Evolutionary conservation across 2,888 invertebrate species (phyloP).

Genomic region (Drosophila demipolita): DNA sequence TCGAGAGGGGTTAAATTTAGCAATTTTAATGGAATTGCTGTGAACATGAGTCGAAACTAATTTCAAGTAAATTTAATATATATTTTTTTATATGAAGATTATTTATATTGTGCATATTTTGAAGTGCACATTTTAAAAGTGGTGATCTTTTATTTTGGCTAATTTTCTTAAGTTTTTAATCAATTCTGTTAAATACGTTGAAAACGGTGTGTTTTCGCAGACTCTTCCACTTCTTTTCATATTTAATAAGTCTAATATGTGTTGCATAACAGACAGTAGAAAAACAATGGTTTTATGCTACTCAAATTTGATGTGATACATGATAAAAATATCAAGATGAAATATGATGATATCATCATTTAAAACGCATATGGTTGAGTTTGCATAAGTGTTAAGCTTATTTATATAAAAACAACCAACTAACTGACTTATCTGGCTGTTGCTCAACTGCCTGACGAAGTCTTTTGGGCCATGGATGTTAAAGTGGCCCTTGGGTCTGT

Average conservation of each 20-base stretch:
- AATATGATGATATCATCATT: conserved; percentile 30
- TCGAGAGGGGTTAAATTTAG: not conserved
- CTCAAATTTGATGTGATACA: not conserved
- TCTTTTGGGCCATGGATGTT: conserved; percentile 45
- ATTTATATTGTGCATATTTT: not conserved
- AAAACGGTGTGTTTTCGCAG: not conserved
- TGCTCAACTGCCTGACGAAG: conserved; percentile 28
- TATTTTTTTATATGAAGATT: not conserved
- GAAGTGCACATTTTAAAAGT: too few species aligned
- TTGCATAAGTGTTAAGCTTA: conserved; percentile 29
- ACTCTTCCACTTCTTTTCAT: not conserved
- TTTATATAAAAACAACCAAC: conserved; percentile 22
- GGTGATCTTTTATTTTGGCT: not conserved
- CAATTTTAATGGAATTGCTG: too few species aligned
- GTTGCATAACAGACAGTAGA: not conserved
- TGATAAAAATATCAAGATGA: conserved; percentile 7
- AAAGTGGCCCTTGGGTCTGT: conserved; percentile 39
- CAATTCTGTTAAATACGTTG: not conserved
- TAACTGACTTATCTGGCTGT: conserved; percentile 42
- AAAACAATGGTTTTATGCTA: not conserved
- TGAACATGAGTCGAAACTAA: too few species aligned
- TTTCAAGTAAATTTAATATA: not conserved
- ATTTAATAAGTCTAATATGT: not conserved
- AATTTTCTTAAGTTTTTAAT: not conserved
- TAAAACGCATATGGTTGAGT: not conserved